These are phyloP conservation scores for Sylvietta virens DNA, from an alignment of 2,113 vertebrate genomes.

Conservation along the genomic window DNA sequence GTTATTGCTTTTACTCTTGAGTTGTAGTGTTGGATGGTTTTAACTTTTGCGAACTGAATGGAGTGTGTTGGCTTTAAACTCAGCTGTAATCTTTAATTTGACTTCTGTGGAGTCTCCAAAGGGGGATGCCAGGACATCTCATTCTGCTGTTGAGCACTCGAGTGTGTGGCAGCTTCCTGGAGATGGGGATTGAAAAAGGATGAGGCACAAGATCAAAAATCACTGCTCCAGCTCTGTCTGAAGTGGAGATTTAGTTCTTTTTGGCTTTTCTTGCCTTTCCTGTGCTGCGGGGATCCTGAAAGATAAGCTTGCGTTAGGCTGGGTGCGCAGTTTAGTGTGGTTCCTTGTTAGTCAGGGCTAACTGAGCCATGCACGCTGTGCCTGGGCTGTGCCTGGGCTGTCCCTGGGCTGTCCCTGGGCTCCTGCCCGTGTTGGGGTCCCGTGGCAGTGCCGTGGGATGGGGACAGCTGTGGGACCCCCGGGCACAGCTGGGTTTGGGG, in stretches of 20 bases:
- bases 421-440: background rate
- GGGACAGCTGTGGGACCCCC: background rate
- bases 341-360: background rate
- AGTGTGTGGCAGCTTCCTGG: background rate
- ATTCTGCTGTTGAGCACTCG: background rate
- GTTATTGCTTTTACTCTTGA: background rate
- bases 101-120: rapidly evolving
- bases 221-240: background rate
- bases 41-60: background rate
- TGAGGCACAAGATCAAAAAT: background rate
- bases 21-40: background rate
- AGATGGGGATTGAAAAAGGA: background rate
- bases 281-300: background rate
- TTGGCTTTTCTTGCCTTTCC: conserved; percentile 30
- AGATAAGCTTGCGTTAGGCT: background rate
- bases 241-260: background rate
- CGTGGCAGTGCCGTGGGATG: background rate
- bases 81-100: background rate
- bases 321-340: background rate
- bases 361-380: background rate
- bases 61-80: background rate
- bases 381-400: background rate
- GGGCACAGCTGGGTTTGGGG: background rate
- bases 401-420: background rate
- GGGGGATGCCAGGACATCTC: background rate